A percentile compares a stretch with the other conserved stretches of the same genome.
These are phyloP conservation scores for Gymnosoma rotundatum DNA, from an alignment of 2,888 invertebrate genomes.

Conservation along the genomic window DNA sequence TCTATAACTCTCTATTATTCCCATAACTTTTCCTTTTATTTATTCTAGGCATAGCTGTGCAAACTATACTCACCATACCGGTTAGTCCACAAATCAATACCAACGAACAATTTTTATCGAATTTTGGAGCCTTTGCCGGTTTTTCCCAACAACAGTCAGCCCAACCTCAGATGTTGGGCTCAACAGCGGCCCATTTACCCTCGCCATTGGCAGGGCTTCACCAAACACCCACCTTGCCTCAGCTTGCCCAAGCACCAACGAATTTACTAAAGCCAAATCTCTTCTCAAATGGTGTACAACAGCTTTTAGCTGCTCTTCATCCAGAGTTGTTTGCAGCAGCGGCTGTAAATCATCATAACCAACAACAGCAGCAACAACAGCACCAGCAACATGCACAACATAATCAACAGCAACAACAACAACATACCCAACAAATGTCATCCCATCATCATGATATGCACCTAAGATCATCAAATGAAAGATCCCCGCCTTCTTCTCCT, in stretches of 20 bases:
- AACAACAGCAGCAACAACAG: constrained; percentile 80
- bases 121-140: constrained; percentile 79
- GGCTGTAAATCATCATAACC: constrained; percentile 82
- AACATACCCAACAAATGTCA: constrained; percentile 72
- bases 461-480: constrained; percentile 74
- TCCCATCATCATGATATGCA: constrained; percentile 74
- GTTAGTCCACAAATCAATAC: constrained; percentile 92
- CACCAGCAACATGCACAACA: constrained; percentile 72
- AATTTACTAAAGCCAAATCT: constrained; percentile 89
- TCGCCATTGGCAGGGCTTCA: constrained; percentile 81
- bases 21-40: neutral
- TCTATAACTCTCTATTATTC: neutral
- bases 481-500: constrained; percentile 77
- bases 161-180: constrained; percentile 72
- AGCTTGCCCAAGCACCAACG: constrained; percentile 84
- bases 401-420: constrained; percentile 73
- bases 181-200: constrained; percentile 77
- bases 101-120: constrained; percentile 84
- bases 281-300: constrained; percentile 88
- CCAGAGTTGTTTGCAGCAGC: constrained; percentile 85
- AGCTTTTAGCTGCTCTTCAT: constrained; percentile 88
- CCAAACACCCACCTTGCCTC: constrained; percentile 80
- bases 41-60: constrained; percentile 92
- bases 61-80: constrained; percentile 97
- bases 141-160: constrained; percentile 76